Base-by-base conservation (phyloP, 2,888 invertebrate genomes). In the Sthenelais limicola region DNA sequence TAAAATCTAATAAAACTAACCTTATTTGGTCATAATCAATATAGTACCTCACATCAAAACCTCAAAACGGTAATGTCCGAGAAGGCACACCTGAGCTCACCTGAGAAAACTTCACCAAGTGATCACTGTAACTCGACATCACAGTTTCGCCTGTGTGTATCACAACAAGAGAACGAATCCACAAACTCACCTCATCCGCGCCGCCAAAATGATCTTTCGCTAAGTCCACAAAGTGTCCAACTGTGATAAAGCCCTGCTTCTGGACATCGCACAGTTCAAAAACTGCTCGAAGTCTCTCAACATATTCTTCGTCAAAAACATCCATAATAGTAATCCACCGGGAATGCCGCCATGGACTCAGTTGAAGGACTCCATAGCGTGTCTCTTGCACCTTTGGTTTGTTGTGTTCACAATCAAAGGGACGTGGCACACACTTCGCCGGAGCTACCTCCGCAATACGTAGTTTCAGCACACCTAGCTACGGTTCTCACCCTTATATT, bases 201-300 rank as follows among this genome's bases (percentile, higher is more conserved):
- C 82, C 84, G 26, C 85, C 85, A 72, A 86, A 85, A 80, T 86
- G 84, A 73, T 86, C 85, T 58, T 79, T 78, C 1, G 84, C 83
- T 51, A 85, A 79, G 69, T 81, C 80, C 69, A 80, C 80, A 68
- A 85, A 81, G 78, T 84, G 84, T 52, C 82, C 81, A 21, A 83
- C 83, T 43, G 84, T 82, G 48, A 86, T 85, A 77, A 79, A 85
- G 77, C 85, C 85, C 68, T 83, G 83, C 38, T 83, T 82, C 52
- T 84, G 80, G 15, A 81, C 78, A 77, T 86, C 85, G 78, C 85
- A 86, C 54, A 86, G 78, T 69, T 85, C 83, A 76, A 86, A 86
- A 68, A 86, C 83, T 68, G 80, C 79, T 75, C 80, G 81, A 47
- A 85, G 78, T 80, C 80, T 81, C 48, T 82, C 81, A 48, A 76